A percentile compares a stretch with the other conserved stretches of the same genome.
Evolutionary conservation across 2,797 vertebrate species (phyloP).

Genomic region (Lagocephalus sceleratus): DNA sequence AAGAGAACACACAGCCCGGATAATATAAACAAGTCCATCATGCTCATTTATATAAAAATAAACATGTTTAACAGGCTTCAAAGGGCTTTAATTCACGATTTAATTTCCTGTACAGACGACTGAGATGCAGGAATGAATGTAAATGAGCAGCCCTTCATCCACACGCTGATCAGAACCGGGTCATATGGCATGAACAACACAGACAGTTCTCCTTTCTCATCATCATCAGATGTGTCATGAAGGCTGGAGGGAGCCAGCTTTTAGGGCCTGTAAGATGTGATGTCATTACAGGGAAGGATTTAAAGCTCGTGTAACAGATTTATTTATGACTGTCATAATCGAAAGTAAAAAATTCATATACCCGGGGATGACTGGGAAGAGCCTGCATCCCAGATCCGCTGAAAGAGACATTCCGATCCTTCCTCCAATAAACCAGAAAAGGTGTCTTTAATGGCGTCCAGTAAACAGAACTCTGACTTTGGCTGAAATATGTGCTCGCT

Average conservation of each 20-base stretch:
- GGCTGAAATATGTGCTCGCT: slow-evolving; percentile 29
- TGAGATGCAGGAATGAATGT: slow-evolving; percentile 50
- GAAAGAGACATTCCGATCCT: slow-evolving; percentile 51
- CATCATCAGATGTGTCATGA: slow-evolving; percentile 3
- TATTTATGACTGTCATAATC: not conserved
- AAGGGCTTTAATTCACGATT: slow-evolving; percentile 37
- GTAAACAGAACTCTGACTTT: slow-evolving; percentile 32
- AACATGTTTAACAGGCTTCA: not conserved
- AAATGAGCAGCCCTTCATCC: slow-evolving; percentile 39
- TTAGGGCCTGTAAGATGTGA: not conserved
- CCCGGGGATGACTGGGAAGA: not conserved
- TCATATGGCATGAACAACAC: slow-evolving; percentile 5
- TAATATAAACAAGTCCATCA: slow-evolving; percentile 6
- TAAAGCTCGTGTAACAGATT: not conserved
- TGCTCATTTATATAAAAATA: slow-evolving; percentile 2
- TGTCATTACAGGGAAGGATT: not conserved
- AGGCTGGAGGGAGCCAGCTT: not conserved
- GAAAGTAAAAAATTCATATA: not conserved
- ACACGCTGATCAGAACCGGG: slow-evolving; percentile 29
- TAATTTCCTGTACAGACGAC: slow-evolving; percentile 45
- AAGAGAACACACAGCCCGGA: not conserved
- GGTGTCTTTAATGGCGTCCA: slow-evolving; percentile 33
- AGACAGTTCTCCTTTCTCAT: not conserved
- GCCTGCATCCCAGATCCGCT: not conserved
- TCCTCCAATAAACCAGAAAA: slow-evolving; percentile 36